A percentile compares a stretch with the other conserved stretches of the same genome.
Conservation (phyloP, 2,888 invertebrate genomes). For the Ptilodon capucinus region DNA sequence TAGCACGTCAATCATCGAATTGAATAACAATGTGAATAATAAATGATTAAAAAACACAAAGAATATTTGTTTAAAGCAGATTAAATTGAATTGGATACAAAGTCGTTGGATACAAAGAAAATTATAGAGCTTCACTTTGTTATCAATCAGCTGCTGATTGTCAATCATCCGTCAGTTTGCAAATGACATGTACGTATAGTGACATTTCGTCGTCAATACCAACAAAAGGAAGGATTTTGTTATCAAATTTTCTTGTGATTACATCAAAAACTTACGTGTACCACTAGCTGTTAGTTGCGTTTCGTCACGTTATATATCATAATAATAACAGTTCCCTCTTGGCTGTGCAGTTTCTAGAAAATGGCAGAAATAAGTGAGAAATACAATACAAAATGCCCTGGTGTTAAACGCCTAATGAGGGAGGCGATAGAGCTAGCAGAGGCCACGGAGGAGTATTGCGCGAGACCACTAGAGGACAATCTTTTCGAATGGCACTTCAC, state of each 20-base stretch:
- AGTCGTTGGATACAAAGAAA: too few species aligned
- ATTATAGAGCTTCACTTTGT: too few species aligned
- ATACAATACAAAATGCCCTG: conserved; percentile 84
- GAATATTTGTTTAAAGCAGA: too few species aligned
- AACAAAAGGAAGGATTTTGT: conserved; percentile 34
- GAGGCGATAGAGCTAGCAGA: conserved; percentile 94
- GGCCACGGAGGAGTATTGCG: conserved; percentile 94
- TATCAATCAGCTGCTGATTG: conserved; percentile 11
- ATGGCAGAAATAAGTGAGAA: conserved; percentile 75
- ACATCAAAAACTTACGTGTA: conserved; percentile 54
- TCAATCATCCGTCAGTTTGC: conserved; percentile 13
- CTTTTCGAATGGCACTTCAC: conserved; percentile 99
- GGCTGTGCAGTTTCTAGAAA: conserved; percentile 25
- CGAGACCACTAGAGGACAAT: conserved; percentile 96
- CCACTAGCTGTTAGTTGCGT: conserved; percentile 40
- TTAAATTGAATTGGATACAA: too few species aligned
- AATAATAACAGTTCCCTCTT: conserved; percentile 15
- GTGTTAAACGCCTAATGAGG: conserved; percentile 96
- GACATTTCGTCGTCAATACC: background rate
- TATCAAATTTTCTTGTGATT: conserved; percentile 61
- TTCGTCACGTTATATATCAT: conserved; percentile 41
- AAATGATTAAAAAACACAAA: too few species aligned
- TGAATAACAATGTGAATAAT: too few species aligned
- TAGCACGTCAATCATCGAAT: too few species aligned
- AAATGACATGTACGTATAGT: conserved; percentile 3